Percentiles rank a stretch among this genome's conserved stretches.
phyloP scores from a whole-genome alignment of 1,140 invertebrate genomes.

The Sesamia nonagrioides region DNA sequence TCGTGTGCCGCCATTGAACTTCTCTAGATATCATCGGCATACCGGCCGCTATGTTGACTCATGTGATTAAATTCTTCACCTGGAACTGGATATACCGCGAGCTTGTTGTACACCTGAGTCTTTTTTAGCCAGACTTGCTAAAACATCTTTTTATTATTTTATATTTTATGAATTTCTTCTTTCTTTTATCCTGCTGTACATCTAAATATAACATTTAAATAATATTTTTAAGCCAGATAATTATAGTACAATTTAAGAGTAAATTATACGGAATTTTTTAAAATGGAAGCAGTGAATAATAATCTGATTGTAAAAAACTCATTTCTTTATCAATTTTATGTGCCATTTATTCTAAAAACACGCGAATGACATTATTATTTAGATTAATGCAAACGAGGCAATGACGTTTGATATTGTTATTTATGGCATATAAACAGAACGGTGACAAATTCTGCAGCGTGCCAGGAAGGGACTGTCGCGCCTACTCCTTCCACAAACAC shows the following conservation, averaged over 20 bases:
- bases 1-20: constrained; percentile 75
- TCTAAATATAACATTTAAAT: constrained; percentile 21
- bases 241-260: constrained; percentile 26
- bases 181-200: constrained; percentile 9
- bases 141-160: constrained; percentile 62
- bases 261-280: constrained; percentile 41
- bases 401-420: constrained; percentile 57
- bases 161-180: constrained; percentile 42
- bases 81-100: constrained; percentile 65
- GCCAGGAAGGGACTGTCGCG: constrained; percentile 58
- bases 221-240: not conserved
- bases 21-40: constrained; percentile 80
- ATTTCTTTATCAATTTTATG: constrained; percentile 42
- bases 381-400: constrained; percentile 38
- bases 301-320: constrained; percentile 36
- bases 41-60: constrained; percentile 72
- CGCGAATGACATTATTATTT: constrained; percentile 36
- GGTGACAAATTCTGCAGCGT: constrained; percentile 62
- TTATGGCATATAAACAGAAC: constrained; percentile 54
- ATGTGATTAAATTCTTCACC: constrained; percentile 82
- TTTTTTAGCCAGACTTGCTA: constrained; percentile 64
- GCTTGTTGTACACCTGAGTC: constrained; percentile 46
- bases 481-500: constrained; percentile 63
- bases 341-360: constrained; percentile 41
- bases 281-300: constrained; percentile 37